phyloP scores from a whole-genome alignment of 2,888 invertebrate species.

The Pomacea canaliculata region DNA sequence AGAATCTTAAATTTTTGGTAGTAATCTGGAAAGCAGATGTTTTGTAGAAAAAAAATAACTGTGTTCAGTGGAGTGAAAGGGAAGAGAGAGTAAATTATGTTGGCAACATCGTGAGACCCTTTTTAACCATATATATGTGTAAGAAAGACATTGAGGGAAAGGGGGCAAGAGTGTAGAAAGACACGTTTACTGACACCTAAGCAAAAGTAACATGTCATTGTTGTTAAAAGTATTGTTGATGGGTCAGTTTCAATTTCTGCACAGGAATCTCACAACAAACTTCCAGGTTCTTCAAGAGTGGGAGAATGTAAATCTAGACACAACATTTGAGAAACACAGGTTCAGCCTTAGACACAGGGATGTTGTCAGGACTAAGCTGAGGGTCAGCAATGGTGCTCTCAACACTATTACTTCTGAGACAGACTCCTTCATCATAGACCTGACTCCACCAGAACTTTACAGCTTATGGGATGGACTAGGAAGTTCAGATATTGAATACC shows the following conservation, averaged over 20 bases:
- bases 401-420: slow-evolving; percentile 37
- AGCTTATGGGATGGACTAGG: slow-evolving; percentile 44
- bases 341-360: slow-evolving; percentile 52
- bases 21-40: too few species aligned
- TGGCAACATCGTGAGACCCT: too few species aligned
- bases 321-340: slow-evolving; percentile 45
- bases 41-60: too few species aligned
- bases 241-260: background rate
- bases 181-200: too few species aligned
- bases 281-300: slow-evolving; percentile 34
- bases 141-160: too few species aligned
- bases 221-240: too few species aligned
- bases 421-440: slow-evolving; percentile 48
- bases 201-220: too few species aligned
- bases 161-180: too few species aligned
- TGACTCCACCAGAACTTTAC: slow-evolving; percentile 47
- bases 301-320: slow-evolving; percentile 34
- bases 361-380: slow-evolving; percentile 39
- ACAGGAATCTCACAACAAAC: background rate
- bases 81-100: too few species aligned
- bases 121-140: too few species aligned
- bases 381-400: slow-evolving; percentile 50
- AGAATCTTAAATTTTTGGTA: too few species aligned
- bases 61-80: too few species aligned
- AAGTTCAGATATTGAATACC: slow-evolving; percentile 40